Percentiles rank a stretch among this genome's conserved stretches.
These are phyloP conservation scores for Ictalurus furcatus DNA, from an alignment of 2,113 vertebrate species.

Conservation along the genomic window DNA sequence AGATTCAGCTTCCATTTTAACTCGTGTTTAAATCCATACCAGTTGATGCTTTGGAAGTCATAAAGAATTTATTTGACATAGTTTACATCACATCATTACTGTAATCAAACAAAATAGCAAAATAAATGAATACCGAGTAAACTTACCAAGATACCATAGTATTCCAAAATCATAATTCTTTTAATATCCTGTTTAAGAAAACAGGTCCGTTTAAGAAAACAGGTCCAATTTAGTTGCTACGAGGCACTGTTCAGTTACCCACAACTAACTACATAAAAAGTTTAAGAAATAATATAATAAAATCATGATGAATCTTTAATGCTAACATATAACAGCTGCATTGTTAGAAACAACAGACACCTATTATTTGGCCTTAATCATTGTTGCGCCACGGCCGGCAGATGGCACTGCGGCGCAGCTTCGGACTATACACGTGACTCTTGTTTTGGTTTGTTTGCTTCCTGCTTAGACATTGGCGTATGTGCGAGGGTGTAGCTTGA, in stretches of 20 bases:
- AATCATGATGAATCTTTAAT: not conserved
- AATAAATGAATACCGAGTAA: not conserved
- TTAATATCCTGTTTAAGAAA: not conserved
- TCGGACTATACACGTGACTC: no score
- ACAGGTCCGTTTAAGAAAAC: not conserved
- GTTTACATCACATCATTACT: not conserved
- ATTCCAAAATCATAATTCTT: not conserved
- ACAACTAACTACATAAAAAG: not conserved
- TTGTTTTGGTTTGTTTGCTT: no score
- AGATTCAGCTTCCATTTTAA: not conserved
- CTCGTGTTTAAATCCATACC: not conserved
- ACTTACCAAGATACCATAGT: not conserved
- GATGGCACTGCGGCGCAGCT: no score
- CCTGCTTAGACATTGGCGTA: no score
- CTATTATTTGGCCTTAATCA: constrained; percentile 12
- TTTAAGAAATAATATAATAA: not conserved
- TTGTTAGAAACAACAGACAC: constrained; percentile 11
- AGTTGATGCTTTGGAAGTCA: not conserved
- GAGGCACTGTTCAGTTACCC: not conserved
- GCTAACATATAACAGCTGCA: constrained; percentile 13
- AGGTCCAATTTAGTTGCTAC: not conserved
- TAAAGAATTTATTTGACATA: not conserved
- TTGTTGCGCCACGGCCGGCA: no score
- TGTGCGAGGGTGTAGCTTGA: no score
- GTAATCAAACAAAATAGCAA: not conserved